Conservation (phyloP, 2,888 invertebrate genomes). For the Stenodera caucasica region DNA sequence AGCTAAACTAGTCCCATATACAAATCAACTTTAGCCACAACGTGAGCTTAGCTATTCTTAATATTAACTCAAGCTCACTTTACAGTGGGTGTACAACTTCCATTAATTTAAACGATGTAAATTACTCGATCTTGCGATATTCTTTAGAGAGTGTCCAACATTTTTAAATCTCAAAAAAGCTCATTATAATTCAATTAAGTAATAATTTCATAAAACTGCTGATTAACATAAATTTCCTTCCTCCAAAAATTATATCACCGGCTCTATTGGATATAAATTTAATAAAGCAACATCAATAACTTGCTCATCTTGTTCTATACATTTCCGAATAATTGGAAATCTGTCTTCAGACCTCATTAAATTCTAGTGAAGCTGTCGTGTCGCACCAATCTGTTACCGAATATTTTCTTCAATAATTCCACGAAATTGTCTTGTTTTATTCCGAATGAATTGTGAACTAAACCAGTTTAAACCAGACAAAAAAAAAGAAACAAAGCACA, state of each 20-base stretch:
- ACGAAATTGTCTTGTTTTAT: neutral
- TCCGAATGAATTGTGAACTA: neutral
- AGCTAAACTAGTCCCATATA: slow-evolving; percentile 28
- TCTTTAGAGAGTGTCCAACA: slow-evolving; percentile 13
- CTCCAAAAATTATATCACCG: too few species aligned
- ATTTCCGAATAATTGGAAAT: neutral
- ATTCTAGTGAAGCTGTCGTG: neutral
- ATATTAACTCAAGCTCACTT: slow-evolving; percentile 25
- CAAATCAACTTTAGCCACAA: slow-evolving; percentile 30
- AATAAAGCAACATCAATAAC: neutral
- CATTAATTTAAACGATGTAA: slow-evolving; percentile 21
- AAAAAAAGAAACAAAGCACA: neutral
- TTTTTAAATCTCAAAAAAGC: neutral
- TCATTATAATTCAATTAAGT: neutral
- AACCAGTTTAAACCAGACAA: too few species aligned
- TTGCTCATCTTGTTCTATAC: neutral
- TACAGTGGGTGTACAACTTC: too few species aligned
- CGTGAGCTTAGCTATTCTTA: slow-evolving; percentile 29
- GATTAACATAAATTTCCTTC: too few species aligned
- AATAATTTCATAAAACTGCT: too few species aligned
- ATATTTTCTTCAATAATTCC: neutral
- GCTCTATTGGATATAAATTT: neutral
- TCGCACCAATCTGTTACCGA: neutral
- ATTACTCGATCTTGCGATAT: slow-evolving; percentile 15
- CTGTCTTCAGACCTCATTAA: slow-evolving; percentile 1